Evolutionary conservation across 2,888 invertebrate genomes (phyloP).

Genomic region (Tenthredo livida): DNA sequence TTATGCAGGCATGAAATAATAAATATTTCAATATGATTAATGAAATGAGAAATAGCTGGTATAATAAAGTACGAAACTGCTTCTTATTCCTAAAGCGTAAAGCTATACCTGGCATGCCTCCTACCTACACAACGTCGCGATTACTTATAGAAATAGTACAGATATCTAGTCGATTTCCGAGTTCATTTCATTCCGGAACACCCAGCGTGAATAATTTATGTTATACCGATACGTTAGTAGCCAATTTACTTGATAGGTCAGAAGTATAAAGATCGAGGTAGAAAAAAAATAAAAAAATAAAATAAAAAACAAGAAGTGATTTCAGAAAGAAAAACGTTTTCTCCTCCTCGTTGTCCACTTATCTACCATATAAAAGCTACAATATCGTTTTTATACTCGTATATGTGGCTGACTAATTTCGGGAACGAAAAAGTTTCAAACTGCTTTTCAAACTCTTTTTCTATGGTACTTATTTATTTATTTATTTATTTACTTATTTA

Average conservation of each 20-base stretch:
- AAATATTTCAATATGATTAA: neutral
- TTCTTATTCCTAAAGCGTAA: neutral
- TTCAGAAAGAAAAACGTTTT: neutral
- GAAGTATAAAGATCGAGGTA: neutral
- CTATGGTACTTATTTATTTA: no score
- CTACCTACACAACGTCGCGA: neutral
- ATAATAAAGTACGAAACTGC: neutral
- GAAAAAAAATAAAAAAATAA: neutral
- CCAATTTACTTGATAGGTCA: constrained; percentile 13
- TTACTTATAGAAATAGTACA: neutral
- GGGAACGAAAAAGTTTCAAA: neutral
- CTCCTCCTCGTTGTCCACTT: neutral
- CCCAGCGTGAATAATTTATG: constrained; percentile 12
- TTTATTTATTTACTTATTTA: neutral
- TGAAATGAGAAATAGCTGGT: neutral
- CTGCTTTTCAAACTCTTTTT: no score
- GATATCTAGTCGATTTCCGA: neutral
- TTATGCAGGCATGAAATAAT: no score
- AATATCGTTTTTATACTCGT: neutral
- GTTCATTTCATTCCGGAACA: constrained; percentile 16
- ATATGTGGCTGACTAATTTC: neutral
- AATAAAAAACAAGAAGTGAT: neutral
- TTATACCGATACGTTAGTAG: neutral
- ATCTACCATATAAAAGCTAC: neutral
- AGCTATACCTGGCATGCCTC: neutral